A percentile compares a stretch with the other conserved stretches of the same genome.
Conservation (phyloP, 2,888 invertebrate genomes). For the Hipparchia semele region DNA sequence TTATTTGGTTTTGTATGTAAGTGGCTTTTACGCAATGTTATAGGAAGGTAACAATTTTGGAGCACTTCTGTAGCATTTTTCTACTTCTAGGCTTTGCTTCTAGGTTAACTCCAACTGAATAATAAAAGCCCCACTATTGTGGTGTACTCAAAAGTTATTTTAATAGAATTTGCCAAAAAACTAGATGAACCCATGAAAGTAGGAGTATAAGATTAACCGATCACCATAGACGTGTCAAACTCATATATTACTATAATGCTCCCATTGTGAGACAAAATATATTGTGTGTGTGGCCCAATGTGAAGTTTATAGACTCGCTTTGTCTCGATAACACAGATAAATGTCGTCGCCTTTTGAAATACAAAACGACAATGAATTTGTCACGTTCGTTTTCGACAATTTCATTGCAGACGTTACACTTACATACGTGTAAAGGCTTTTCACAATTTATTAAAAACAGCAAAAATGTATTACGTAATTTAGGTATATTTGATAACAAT, state of each 20-base stretch:
- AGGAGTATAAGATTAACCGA: constrained; percentile 42
- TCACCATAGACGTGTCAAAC: constrained; percentile 64
- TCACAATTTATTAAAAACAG: constrained; percentile 47
- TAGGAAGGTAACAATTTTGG: too few species aligned
- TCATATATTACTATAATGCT: constrained; percentile 76
- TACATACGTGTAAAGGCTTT: constrained; percentile 40
- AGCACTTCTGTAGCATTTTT: too few species aligned
- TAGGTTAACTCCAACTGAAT: too few species aligned
- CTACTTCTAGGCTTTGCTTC: too few species aligned
- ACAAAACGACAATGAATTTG: constrained; percentile 75
- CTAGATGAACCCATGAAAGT: constrained; percentile 51
- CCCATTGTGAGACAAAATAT: constrained; percentile 71
- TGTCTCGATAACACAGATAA: constrained; percentile 82
- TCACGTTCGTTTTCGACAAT: constrained; percentile 74
- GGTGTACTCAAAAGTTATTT: constrained; percentile 51
- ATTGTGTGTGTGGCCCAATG: constrained; percentile 83
- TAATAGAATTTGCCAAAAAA: constrained; percentile 62
- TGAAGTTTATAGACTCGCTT: constrained; percentile 77
- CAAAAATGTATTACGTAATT: not conserved
- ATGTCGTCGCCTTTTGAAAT: constrained; percentile 76
- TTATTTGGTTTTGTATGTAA: too few species aligned
- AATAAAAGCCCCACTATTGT: too few species aligned
- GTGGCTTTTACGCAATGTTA: too few species aligned
- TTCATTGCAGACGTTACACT: constrained; percentile 54
- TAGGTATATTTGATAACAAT: not conserved